phyloP scores from a whole-genome alignment of 2,113 vertebrate species.

The Psilopsiagon aurifrons region DNA sequence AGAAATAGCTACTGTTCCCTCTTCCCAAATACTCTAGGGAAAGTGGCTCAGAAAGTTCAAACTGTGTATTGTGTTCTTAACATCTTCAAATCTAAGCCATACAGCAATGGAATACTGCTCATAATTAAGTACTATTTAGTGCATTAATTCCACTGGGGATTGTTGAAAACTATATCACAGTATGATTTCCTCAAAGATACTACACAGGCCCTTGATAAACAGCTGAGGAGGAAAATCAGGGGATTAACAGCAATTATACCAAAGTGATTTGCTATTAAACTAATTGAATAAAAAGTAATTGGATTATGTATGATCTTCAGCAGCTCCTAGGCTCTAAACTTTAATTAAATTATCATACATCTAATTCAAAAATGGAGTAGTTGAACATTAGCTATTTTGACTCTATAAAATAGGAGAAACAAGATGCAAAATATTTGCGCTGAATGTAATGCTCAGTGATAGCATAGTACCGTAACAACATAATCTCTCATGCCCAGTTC shows the following conservation, averaged over 20 bases:
- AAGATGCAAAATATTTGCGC: background rate
- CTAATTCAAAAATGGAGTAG: conserved; percentile 51
- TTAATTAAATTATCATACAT: conserved; percentile 78
- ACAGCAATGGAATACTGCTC: background rate
- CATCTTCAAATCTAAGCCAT: background rate
- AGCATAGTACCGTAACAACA: background rate
- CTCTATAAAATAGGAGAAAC: conserved; percentile 11
- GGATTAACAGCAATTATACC: conserved; percentile 73
- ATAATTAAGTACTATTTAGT: conserved; percentile 61
- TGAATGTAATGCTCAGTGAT: background rate
- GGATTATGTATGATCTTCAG: conserved; percentile 74
- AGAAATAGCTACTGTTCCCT: background rate
- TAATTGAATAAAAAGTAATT: conserved; percentile 78
- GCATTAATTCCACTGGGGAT: conserved; percentile 44
- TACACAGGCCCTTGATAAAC: conserved; percentile 69
- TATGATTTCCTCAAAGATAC: conserved; percentile 73
- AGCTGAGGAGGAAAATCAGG: conserved; percentile 64
- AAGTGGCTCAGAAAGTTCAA: background rate
- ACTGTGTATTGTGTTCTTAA: background rate
- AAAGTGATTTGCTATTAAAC: conserved; percentile 74
- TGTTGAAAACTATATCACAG: conserved; percentile 66
- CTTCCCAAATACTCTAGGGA: background rate
- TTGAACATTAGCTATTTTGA: conserved; percentile 63
- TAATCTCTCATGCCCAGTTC: background rate
- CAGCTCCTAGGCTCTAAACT: conserved; percentile 66